These are phyloP conservation scores for Alosa alosa DNA, from an alignment of 2,113 vertebrate genomes.

Conservation along the genomic window DNA sequence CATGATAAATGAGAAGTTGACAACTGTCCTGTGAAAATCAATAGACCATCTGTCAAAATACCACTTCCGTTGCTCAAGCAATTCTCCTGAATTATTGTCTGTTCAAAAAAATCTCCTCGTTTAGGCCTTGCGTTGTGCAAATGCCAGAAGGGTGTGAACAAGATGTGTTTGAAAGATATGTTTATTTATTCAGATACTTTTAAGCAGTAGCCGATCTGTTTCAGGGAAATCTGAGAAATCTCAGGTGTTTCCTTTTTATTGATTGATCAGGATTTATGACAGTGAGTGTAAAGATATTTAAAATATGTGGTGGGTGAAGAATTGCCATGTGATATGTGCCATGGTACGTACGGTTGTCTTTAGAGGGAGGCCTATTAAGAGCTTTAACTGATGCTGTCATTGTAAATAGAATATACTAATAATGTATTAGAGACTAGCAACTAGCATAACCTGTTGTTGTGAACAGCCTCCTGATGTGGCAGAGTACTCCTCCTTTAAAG, in stretches of 20 bases:
- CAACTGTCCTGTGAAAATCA: background rate
- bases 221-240: background rate
- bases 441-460: background rate
- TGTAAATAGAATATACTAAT: background rate
- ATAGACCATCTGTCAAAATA: conserved; percentile 1
- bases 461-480: background rate
- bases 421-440: background rate
- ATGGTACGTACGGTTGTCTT: background rate
- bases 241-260: background rate
- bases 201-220: background rate
- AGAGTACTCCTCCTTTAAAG: background rate
- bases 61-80: background rate
- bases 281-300: background rate
- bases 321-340: no score
- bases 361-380: background rate
- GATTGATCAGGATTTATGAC: background rate
- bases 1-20: conserved; percentile 1
- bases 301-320: background rate
- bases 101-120: background rate
- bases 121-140: background rate
- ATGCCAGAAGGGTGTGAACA: background rate
- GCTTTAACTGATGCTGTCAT: background rate
- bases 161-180: background rate
- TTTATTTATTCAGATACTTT: background rate
- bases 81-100: background rate